Conservation (phyloP, 1,140 invertebrate species). For the Uloborus diversus region DNA sequence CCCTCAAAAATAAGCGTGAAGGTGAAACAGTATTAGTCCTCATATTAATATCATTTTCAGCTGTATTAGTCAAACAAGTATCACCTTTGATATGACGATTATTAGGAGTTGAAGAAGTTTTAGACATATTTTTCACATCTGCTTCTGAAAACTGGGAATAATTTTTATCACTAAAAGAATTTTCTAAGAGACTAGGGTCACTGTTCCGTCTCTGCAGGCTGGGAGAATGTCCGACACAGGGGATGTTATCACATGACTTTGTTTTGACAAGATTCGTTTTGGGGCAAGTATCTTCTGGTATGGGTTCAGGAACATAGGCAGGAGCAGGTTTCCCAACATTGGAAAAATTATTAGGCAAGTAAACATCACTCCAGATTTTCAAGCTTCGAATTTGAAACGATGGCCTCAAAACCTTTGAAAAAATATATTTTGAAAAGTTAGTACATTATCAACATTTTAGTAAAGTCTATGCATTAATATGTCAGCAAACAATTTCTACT, state of each 20-base stretch:
- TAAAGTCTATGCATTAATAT: no score
- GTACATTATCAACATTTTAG: no score
- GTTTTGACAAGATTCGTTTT: conserved; percentile 63
- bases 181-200: conserved; percentile 76
- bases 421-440: no score
- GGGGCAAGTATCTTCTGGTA: conserved; percentile 11
- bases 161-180: conserved; percentile 6
- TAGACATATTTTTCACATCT: neutral
- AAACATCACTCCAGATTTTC: conserved; percentile 84
- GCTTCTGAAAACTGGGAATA: neutral
- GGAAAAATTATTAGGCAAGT: conserved; percentile 69
- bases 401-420: conserved; percentile 81
- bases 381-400: conserved; percentile 84
- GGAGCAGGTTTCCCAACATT: conserved; percentile 1
- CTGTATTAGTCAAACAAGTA: neutral
- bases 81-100: neutral
- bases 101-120: neutral
- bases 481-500: no score
- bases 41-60: neutral
- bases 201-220: conserved; percentile 76
- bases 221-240: conserved; percentile 72
- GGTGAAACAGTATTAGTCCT: neutral
- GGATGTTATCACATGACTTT: conserved; percentile 77
- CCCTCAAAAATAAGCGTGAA: conserved; percentile 19
- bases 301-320: neutral